Conservation (phyloP, 2,797 vertebrate genomes). For the Meda fulgida region DNA sequence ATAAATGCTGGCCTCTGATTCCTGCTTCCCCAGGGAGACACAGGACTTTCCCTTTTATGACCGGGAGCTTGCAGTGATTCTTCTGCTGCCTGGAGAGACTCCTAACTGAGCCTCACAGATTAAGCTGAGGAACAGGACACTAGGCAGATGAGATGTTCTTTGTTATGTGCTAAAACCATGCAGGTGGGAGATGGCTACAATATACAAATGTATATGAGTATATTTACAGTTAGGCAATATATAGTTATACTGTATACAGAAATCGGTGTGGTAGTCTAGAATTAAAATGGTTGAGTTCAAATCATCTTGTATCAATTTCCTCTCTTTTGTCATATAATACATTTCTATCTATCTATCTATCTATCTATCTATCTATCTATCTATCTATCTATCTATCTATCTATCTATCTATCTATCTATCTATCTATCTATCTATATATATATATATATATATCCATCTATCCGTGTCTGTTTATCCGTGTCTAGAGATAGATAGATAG, state of each 20-base stretch:
- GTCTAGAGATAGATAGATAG: no score
- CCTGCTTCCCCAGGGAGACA: conserved; percentile 64
- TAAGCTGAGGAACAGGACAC: conserved; percentile 7
- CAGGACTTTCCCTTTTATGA: conserved; percentile 69
- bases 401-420: no score
- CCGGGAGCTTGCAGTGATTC: conserved; percentile 56
- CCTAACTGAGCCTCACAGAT: conserved; percentile 34
- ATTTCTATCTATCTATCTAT: no score
- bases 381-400: no score
- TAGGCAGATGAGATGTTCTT: background rate
- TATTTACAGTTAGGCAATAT: background rate
- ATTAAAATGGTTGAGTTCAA: background rate
- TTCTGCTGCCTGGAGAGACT: conserved; percentile 34
- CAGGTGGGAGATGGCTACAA: background rate
- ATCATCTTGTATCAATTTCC: no score
- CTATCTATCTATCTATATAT: no score
- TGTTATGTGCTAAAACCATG: background rate
- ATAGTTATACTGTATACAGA: background rate
- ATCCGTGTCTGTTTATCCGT: no score
- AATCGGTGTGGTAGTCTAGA: background rate
- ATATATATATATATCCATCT: no score
- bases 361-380: no score
- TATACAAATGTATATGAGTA: background rate
- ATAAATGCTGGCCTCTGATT: conserved; percentile 71
- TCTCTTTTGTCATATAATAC: no score